Base-by-base conservation (phyloP, 2,888 invertebrate genomes). In the Dendrolimus pini region DNA sequence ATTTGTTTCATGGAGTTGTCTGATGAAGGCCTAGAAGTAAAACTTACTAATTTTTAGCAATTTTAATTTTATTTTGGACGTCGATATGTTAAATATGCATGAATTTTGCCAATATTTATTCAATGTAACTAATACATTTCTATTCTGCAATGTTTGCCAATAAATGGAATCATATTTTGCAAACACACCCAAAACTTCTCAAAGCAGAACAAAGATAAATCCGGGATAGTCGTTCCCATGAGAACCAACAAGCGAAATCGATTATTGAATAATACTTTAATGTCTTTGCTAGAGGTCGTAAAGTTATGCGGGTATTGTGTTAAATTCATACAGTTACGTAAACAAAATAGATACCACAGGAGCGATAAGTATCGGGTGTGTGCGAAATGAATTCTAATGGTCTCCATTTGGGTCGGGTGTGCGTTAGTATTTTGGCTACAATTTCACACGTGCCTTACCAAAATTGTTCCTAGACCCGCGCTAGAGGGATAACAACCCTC, bases 361-460 rank as follows among this genome's bases (percentile, higher is more conserved):
- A 62, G 65, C 68, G 75, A 71, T 71, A 72, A 73, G 73, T 71
- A 72, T 69, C 70, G 68, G 61, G 65, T 66, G 69, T 72, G 68
- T 72, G 75, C 65, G 74, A 69, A 74, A 72, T 75, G 75, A 78
- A 77, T 79, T 77, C 70, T 77, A 75, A 78, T 77, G 74, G 69
- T 62, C 63, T 62, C 64, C 66, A 71, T 71, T 72, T 63, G 64
- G 62, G 65, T 66, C 59, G 66, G 60, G 60, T 63, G 61, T 64
- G 69, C 61, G 65, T 65, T 66, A 71, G 65, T 66, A 6, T 30
- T 64, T 65, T 61, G 60, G 62, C 64, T 60, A 70, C 66, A 66
- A 72, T 74, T 70, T 72, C 62, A 64, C 66, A 65, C 71, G 70
- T 70, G 68, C 62, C 70, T 68, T 63, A 65, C 65, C 66, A 71